These are phyloP conservation scores for Physella acuta DNA, from an alignment of 1,140 invertebrate species.

Conservation along the genomic window DNA sequence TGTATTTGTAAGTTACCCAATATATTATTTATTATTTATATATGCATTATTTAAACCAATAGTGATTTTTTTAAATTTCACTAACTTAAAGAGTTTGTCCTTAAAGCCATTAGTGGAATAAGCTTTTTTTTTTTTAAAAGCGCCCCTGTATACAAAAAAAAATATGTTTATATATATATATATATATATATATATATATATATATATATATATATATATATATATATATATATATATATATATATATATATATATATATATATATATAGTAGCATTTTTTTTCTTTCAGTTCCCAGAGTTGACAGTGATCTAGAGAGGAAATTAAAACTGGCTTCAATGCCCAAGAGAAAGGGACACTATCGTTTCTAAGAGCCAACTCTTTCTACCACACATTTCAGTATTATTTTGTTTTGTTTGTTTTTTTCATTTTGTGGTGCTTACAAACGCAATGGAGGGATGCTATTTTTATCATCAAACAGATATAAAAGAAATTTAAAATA, in stretches of 20 bases:
- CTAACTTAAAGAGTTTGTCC: background rate
- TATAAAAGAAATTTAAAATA: too few relatives aligned
- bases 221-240: constrained; percentile 20
- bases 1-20: background rate
- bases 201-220: constrained; percentile 17
- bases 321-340: background rate
- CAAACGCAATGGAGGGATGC: too few relatives aligned
- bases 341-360: background rate
- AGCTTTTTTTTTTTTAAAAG: background rate
- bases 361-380: too few relatives aligned
- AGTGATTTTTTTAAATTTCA: background rate
- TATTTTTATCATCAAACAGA: too few relatives aligned
- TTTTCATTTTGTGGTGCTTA: too few relatives aligned
- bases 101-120: background rate
- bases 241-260: constrained; percentile 19
- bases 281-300: background rate
- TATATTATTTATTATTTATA: background rate
- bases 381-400: too few relatives aligned
- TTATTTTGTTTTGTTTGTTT: too few relatives aligned
- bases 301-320: background rate
- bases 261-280: background rate
- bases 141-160: background rate
- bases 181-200: constrained; percentile 17
- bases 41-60: background rate
- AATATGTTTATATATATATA: constrained; percentile 4